Evolutionary conservation across 2,113 vertebrate genomes (phyloP).

Genomic region (Tonatia bakeri): DNA sequence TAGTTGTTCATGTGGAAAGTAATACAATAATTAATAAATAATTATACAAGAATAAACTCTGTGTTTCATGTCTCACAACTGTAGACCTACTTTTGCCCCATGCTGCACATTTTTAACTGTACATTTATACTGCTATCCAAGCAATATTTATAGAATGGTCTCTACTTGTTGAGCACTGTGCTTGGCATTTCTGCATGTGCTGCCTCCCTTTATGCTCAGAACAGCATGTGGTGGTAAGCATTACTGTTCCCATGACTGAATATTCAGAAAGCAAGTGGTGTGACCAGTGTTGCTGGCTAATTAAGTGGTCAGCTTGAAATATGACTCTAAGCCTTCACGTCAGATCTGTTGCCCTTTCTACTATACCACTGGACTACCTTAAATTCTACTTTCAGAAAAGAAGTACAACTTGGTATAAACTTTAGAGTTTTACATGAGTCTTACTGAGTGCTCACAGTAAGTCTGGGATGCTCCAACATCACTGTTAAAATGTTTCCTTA

Average conservation of each 20-base stretch:
- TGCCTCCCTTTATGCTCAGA: background rate
- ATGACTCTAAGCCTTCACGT: background rate
- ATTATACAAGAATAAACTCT: background rate
- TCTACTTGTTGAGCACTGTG: background rate
- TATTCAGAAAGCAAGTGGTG: background rate
- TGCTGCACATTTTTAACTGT: background rate
- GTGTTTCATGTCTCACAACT: background rate
- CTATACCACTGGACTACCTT: background rate
- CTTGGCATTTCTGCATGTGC: background rate
- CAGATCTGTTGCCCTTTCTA: background rate
- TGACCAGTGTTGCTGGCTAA: background rate
- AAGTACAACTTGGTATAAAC: background rate
- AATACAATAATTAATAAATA: background rate
- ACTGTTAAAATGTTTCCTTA: background rate
- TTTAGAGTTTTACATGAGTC: background rate
- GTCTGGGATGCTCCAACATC: background rate
- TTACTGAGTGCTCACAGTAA: background rate
- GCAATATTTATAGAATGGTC: background rate
- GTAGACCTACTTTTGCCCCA: background rate
- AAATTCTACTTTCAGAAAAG: background rate
- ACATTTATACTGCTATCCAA: background rate
- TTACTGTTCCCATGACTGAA: background rate
- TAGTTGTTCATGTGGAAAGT: background rate
- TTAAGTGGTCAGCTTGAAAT: background rate
- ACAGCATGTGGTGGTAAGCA: fast-evolving